These are phyloP conservation scores for Aleiodes testaceus DNA, from an alignment of 2,888 invertebrate genomes.

Conservation along the genomic window DNA sequence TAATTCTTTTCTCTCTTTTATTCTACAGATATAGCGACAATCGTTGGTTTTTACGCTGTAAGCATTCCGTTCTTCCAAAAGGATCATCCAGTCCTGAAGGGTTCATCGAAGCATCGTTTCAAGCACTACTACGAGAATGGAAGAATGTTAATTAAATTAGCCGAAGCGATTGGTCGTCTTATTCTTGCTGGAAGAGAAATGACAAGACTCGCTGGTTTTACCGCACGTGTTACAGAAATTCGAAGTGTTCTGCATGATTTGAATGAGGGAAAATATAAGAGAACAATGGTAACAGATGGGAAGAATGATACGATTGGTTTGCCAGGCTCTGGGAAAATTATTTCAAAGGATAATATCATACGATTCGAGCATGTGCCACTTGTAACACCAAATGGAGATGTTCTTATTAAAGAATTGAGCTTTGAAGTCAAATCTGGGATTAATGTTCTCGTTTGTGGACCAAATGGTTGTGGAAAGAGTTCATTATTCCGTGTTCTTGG, in stretches of 20 bases:
- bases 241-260: constrained; percentile 88
- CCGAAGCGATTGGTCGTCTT: constrained; percentile 96
- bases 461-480: constrained; percentile 98
- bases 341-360: constrained; percentile 91
- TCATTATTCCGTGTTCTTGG: constrained; percentile 97
- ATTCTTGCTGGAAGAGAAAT: constrained; percentile 96
- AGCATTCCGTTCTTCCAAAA: constrained; percentile 93
- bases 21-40: constrained; percentile 89
- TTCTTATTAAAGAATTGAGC: constrained; percentile 89
- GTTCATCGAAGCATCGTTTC: constrained; percentile 81
- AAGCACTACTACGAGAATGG: constrained; percentile 94
- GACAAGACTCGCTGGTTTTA: constrained; percentile 94
- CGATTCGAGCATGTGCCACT: constrained; percentile 94
- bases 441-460: constrained; percentile 98
- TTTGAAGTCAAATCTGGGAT: constrained; percentile 96
- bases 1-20: constrained; percentile 23
- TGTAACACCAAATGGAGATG: constrained; percentile 97
- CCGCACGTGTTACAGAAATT: constrained; percentile 92
- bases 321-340: constrained; percentile 86
- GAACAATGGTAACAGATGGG: constrained; percentile 80
- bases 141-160: constrained; percentile 95
- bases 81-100: constrained; percentile 80
- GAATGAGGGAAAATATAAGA: constrained; percentile 83
- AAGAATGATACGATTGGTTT: constrained; percentile 74
- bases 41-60: constrained; percentile 96